Conservation (phyloP, 2,888 invertebrate genomes). For the Tenthredo amoena region DNA sequence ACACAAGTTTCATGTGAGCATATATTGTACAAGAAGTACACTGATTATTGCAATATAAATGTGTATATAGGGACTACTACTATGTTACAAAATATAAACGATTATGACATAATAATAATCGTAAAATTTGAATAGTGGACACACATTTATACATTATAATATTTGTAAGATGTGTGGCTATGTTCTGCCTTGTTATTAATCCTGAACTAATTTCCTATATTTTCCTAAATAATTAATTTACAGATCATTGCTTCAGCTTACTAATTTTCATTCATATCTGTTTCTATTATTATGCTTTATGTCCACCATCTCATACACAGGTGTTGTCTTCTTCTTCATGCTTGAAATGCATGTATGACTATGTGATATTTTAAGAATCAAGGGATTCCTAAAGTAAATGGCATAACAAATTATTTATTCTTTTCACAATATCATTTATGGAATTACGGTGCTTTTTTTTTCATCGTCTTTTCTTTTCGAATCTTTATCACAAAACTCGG, state of each 20-base stretch:
- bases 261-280: slow-evolving; percentile 25
- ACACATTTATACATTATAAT: slow-evolving; percentile 57
- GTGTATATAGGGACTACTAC: slow-evolving; percentile 74
- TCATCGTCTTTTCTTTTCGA: not conserved
- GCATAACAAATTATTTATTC: not conserved
- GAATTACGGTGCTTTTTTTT: not conserved
- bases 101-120: slow-evolving; percentile 69
- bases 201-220: slow-evolving; percentile 50
- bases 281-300: not conserved
- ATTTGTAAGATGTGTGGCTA: slow-evolving; percentile 69
- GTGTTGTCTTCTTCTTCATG: slow-evolving; percentile 3
- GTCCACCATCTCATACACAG: slow-evolving; percentile 10
- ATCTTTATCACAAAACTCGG: not conserved
- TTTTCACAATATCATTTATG: not conserved
- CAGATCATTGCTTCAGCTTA: slow-evolving; percentile 43
- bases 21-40: slow-evolving; percentile 60
- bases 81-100: slow-evolving; percentile 67
- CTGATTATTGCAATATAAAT: slow-evolving; percentile 77
- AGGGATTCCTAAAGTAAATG: slow-evolving; percentile 30
- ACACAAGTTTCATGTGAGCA: slow-evolving; percentile 51
- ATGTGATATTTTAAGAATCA: slow-evolving; percentile 15
- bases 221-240: slow-evolving; percentile 13
- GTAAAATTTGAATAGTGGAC: slow-evolving; percentile 62
- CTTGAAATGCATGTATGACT: not conserved
- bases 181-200: slow-evolving; percentile 67